A percentile compares a stretch with the other conserved stretches of the same genome.
Evolutionary conservation across 2,113 vertebrate species (phyloP).

Genomic region (Marmota monax): DNA sequence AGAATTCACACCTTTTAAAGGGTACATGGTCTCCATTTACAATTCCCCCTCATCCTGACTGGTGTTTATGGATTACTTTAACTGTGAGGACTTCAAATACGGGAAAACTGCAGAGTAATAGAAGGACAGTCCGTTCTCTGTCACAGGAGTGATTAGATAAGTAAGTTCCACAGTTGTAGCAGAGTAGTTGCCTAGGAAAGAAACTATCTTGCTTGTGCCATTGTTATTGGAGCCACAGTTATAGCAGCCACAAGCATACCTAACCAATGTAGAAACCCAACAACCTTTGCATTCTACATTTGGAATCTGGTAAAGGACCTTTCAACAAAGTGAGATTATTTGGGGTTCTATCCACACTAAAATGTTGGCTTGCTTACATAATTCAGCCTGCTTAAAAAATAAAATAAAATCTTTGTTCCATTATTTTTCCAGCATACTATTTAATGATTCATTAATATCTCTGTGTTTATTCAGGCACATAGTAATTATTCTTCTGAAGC

Average conservation of each 20-base stretch:
- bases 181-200: neutral
- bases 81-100: neutral
- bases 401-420: neutral
- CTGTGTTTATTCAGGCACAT: constrained; percentile 52
- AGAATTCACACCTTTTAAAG: neutral
- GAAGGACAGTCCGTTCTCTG: neutral
- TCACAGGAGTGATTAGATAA: neutral
- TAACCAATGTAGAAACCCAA: neutral
- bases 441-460: constrained; percentile 56
- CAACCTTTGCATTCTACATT: neutral
- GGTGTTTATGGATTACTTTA: neutral
- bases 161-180: neutral
- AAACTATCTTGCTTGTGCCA: neutral
- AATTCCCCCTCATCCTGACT: fast-evolving
- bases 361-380: constrained; percentile 30
- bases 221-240: neutral
- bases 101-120: neutral
- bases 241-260: fast-evolving
- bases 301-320: neutral
- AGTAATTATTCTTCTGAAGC: constrained; percentile 67
- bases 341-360: neutral
- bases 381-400: neutral
- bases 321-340: neutral
- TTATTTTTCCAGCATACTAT: constrained; percentile 47
- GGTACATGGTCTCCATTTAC: neutral